phyloP scores from a whole-genome alignment of 2,888 invertebrate species.

The Bugula neritina region DNA sequence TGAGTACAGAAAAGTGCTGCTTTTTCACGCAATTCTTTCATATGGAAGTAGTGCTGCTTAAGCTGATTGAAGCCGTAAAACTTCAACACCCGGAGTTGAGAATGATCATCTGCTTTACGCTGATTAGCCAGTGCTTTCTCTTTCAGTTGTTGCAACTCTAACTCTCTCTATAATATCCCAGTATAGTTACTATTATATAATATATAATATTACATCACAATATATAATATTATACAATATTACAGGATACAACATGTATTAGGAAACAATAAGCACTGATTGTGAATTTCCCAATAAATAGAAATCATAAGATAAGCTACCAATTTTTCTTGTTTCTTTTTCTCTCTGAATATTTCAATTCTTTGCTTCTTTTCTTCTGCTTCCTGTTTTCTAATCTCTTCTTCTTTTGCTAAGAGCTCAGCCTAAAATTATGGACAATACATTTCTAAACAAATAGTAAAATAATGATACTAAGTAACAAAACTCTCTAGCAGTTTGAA shows the following conservation, averaged over 20 bases:
- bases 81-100: conserved; percentile 27
- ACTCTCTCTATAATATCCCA: conserved; percentile 28
- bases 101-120: conserved; percentile 34
- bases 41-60: conserved; percentile 17
- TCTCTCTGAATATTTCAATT: conserved; percentile 39
- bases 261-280: too few species aligned
- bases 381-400: conserved; percentile 37
- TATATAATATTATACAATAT: too few species aligned
- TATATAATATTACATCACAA: too few species aligned
- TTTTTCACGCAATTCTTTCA: conserved; percentile 18
- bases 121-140: conserved; percentile 36
- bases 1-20: not conserved
- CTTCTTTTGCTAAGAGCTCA: conserved; percentile 39
- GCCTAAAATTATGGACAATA: conserved; percentile 32
- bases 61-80: conserved; percentile 15
- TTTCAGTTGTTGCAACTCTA: conserved; percentile 37
- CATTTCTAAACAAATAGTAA: too few species aligned
- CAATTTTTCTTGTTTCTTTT: conserved; percentile 46
- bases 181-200: too few species aligned
- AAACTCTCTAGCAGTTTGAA: too few species aligned
- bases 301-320: too few species aligned
- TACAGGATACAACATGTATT: too few species aligned
- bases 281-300: too few species aligned
- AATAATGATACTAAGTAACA: too few species aligned
- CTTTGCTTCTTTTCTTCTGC: conserved; percentile 41